Evolutionary conservation across 2,888 invertebrate species (phyloP).

Genomic region (Laothoe populi): DNA sequence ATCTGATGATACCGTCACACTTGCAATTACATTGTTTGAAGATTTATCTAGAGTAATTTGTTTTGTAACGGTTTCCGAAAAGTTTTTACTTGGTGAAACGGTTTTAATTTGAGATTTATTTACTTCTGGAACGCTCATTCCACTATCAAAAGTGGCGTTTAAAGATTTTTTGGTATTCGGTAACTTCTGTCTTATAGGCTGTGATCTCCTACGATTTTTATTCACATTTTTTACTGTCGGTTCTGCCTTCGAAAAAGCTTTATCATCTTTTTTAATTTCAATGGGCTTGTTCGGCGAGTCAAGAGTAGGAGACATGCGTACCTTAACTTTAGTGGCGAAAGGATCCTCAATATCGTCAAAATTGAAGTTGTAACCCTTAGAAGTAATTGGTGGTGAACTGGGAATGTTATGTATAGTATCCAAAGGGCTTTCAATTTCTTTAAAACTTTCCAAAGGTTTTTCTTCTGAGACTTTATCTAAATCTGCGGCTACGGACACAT

Average conservation of each 20-base stretch:
- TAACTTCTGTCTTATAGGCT: constrained; percentile 52
- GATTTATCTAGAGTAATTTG: not conserved
- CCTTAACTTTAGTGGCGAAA: constrained; percentile 70
- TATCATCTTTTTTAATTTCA: constrained; percentile 33
- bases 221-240: constrained; percentile 40
- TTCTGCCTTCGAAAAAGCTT: constrained; percentile 30
- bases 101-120: not conserved
- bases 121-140: constrained; percentile 30
- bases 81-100: too few species aligned
- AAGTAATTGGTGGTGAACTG: constrained; percentile 61
- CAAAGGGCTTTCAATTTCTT: constrained; percentile 42
- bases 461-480: constrained; percentile 37
- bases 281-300: constrained; percentile 40
- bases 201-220: constrained; percentile 57
- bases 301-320: constrained; percentile 61
- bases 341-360: constrained; percentile 75
- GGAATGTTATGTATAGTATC: constrained; percentile 46
- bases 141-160: constrained; percentile 48
- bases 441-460: constrained; percentile 36
- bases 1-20: not conserved
- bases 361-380: constrained; percentile 72
- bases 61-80: not conserved
- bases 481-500: constrained; percentile 55
- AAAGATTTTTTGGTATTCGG: constrained; percentile 49
- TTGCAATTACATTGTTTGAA: not conserved